Base-by-base conservation (phyloP, 1,140 invertebrate species). In the Zaprionus nigranus region DNA sequence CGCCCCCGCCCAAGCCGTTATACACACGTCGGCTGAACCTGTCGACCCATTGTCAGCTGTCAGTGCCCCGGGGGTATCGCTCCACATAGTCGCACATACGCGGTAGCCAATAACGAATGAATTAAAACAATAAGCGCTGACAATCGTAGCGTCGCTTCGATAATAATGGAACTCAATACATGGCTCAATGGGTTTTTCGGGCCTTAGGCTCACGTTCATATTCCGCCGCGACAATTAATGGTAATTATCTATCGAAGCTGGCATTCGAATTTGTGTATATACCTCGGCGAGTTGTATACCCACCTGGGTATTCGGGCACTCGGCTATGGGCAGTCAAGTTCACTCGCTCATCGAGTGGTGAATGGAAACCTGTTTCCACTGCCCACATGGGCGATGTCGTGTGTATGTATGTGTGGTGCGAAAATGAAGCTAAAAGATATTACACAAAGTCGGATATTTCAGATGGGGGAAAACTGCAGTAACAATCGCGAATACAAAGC, bases 71-170 rank as follows among this genome's bases (percentile, higher is more conserved):
- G 28, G 28, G 15, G 46, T 22, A 51, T 51, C 20, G 46, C 36
- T 61, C 65, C 64, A 74, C n/a, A 62, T 73, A 7, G 26, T 22
- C 20, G 20, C 20, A n/a, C 24, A 56, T 57, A 38, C 26, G 59
- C 59, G 59, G 59, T 68, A 63, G 65, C 75, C 70, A 65, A 68
- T 66, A 58, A 28, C 13, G 20, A 38, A 78, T 54, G 61, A 76
- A 77, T 86, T 86, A 83, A 87, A 86, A 80, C 83, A 83, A 88
- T 88, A 88, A 85, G 82, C 70, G 82, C 64, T 80, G 82, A 85
- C 78, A 81, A 87, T 76, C 78, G 62, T 46, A 15, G 38, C 38
- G 38, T 60, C 68, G 76, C 61, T 51, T 38, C 13, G 57, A 62
- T 79, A 64, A 69, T 74, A 66, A 74, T 78, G 64, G 70, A 49